Conservation (phyloP, 2,113 vertebrate genomes). For the Periophthalmodon schlosseri region DNA sequence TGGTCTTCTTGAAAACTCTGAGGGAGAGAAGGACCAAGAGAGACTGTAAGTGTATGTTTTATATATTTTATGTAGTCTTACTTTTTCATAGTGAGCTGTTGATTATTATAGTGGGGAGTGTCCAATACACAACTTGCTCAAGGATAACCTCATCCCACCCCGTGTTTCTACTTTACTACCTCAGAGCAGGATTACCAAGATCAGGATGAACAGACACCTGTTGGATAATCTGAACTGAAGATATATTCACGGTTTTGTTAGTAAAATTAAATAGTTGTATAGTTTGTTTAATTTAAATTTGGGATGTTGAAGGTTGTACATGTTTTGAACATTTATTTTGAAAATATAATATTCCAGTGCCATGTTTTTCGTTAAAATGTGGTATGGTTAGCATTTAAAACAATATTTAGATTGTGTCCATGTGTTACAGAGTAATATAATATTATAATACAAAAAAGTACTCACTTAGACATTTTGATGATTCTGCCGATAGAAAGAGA, state of each 20-base stretch:
- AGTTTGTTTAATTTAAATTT: neutral
- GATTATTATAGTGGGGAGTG: neutral
- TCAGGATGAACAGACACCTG: neutral
- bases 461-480: slow-evolving; percentile 75
- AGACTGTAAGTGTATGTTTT: neutral
- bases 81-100: neutral
- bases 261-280: neutral
- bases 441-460: slow-evolving; percentile 10
- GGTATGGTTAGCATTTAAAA: neutral
- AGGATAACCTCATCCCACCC: neutral
- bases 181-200: neutral
- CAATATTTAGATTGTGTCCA: neutral
- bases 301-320: neutral
- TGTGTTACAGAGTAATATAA: neutral
- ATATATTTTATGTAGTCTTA: neutral
- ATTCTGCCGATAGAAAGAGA: slow-evolving; percentile 28
- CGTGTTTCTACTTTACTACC: neutral
- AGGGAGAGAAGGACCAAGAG: slow-evolving; percentile 16
- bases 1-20: slow-evolving; percentile 91
- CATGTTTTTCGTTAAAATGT: neutral
- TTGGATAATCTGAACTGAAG: slow-evolving; percentile 3
- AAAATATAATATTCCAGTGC: neutral
- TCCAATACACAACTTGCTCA: neutral
- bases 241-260: neutral
- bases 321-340: neutral